Conservation (phyloP, 2,113 vertebrate species). For the Pteronura brasiliensis region DNA sequence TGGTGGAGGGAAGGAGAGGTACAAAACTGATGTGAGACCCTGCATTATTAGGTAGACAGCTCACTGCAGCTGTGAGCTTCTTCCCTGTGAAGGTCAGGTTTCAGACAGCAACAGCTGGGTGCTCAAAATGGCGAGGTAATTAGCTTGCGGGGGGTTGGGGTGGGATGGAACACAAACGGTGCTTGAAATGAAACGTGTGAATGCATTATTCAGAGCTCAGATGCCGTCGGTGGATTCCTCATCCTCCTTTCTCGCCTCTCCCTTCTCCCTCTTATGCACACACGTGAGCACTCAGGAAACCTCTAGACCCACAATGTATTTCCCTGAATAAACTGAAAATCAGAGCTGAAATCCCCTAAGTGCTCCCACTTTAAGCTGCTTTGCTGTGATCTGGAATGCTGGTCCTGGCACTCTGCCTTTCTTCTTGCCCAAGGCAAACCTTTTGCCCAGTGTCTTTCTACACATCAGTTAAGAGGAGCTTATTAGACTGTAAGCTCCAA, state of each 20-base stretch:
- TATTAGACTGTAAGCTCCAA: background rate
- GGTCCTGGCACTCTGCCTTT: background rate
- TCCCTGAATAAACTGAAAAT: slow-evolving; percentile 13
- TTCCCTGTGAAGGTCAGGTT: slow-evolving; percentile 15
- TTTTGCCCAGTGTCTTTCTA: background rate
- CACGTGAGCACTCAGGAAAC: background rate
- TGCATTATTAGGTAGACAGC: background rate
- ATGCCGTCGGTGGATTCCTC: background rate
- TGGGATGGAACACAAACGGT: background rate
- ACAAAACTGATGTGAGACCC: background rate
- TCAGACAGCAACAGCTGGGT: slow-evolving; percentile 51
- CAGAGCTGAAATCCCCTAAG: background rate
- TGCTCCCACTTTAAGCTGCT: background rate
- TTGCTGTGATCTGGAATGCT: background rate
- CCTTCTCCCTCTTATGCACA: background rate
- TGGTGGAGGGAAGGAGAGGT: background rate
- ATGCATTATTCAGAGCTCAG: background rate
- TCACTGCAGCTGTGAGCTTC: background rate
- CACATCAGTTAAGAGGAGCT: background rate
- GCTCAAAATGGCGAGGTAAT: background rate
- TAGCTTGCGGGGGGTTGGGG: background rate
- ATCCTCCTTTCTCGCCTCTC: background rate
- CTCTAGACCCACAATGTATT: background rate
- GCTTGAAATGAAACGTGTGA: background rate
- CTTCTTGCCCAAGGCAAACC: background rate